These are phyloP conservation scores for Strongylocentrotus purpuratus DNA, from an alignment of 35 echinoderm and acorn worm genomes.

Conservation along the genomic window DNA sequence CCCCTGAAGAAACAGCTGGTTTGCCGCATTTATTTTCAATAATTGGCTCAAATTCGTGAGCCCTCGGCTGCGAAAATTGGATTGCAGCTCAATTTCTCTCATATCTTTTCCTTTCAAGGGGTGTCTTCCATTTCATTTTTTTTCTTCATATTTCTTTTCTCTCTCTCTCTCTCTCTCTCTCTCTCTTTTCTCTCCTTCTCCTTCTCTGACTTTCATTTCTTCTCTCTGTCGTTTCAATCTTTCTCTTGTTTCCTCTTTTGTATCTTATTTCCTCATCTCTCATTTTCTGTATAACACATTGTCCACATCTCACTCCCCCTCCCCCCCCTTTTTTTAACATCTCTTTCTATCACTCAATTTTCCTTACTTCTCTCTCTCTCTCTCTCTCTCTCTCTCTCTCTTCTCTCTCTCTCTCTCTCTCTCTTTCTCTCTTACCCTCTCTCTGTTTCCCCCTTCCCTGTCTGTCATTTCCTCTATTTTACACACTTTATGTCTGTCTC, in stretches of 20 bases:
- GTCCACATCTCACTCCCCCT: background rate
- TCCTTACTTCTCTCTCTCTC: background rate
- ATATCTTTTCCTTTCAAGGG: background rate
- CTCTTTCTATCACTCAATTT: background rate
- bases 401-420: background rate
- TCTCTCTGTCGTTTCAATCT: background rate
- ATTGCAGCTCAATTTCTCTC: conserved; percentile 9
- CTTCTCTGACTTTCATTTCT: too few relatives aligned
- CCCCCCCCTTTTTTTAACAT: background rate
- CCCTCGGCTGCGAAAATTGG: conserved; percentile 41
- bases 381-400: background rate
- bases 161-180: background rate
- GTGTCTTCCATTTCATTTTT: too few relatives aligned
- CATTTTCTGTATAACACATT: background rate
- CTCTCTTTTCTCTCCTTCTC: background rate
- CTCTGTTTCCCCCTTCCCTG: background rate
- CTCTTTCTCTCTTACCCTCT: background rate
- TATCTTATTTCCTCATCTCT: background rate
- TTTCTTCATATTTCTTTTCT: background rate
- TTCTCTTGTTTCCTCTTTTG: background rate
- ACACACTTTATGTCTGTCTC: background rate
- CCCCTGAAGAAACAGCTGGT: conserved; percentile 49
- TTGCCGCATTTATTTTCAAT: conserved; percentile 52
- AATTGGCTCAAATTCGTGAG: conserved; percentile 45
- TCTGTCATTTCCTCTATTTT: background rate